Percentiles rank a stretch among this genome's conserved stretches.
Evolutionary conservation across 2,888 invertebrate genomes (phyloP).

Genomic region (Meta bourneti): DNA sequence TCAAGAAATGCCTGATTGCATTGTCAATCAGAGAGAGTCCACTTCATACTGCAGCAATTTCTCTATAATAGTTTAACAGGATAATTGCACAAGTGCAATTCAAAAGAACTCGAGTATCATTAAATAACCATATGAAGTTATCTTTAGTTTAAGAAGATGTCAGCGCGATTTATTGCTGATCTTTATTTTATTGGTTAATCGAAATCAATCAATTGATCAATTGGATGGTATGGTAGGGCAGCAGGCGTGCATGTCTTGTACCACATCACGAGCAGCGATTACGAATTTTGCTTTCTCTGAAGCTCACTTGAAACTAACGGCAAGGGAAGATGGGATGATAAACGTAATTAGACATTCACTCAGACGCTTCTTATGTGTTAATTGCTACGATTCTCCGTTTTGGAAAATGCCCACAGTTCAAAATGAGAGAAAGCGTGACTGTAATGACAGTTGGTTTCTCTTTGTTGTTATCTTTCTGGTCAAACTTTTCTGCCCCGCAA

Average conservation of each 20-base stretch:
- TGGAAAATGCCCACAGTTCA: not conserved
- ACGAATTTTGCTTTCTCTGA: not conserved
- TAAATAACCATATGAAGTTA: not conserved
- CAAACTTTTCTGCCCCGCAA: not conserved
- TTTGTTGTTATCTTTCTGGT: not conserved
- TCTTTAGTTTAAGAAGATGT: not conserved
- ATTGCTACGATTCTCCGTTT: constrained; percentile 24
- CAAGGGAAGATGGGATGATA: constrained; percentile 31
- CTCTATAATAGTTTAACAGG: not conserved
- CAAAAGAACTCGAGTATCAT: not conserved
- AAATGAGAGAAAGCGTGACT: constrained; percentile 27
- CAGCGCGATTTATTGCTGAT: not conserved
- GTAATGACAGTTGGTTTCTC: constrained; percentile 25
- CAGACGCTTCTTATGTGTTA: constrained; percentile 23
- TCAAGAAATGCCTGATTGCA: not conserved
- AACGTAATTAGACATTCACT: constrained; percentile 29
- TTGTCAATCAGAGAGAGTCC: not conserved
- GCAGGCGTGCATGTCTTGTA: not conserved
- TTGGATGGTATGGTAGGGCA: not conserved
- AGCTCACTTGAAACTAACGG: too few relatives aligned
- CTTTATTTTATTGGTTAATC: not conserved
- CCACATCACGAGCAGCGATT: constrained; percentile 31
- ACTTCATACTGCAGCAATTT: not conserved
- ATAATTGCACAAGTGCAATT: not conserved
- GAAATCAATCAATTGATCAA: not conserved